Conservation (phyloP, 2,888 invertebrate genomes). For the Tipula vernalis region DNA sequence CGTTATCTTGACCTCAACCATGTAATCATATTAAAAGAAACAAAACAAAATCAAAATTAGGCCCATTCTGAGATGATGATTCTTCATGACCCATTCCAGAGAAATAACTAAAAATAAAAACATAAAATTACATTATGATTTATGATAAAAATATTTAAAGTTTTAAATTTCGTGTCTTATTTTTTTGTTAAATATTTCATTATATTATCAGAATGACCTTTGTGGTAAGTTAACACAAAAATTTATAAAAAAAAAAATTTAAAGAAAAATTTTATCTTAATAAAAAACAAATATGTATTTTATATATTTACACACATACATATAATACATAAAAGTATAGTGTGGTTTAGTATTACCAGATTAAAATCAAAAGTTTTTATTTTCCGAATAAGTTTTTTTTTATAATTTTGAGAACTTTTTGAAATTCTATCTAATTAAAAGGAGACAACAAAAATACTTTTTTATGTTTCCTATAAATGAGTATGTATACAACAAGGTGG, state of each 20-base stretch:
- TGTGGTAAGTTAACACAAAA: background rate
- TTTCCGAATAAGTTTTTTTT: background rate
- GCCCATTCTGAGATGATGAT: background rate
- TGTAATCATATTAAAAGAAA: background rate
- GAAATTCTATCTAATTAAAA: background rate
- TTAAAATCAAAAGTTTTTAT: background rate
- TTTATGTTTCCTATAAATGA: background rate
- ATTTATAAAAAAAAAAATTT: background rate
- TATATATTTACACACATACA: background rate
- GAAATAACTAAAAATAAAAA: background rate
- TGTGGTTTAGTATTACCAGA: background rate
- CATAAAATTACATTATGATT: background rate
- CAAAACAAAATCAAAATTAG: background rate
- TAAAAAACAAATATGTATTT: background rate
- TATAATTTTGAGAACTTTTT: background rate
- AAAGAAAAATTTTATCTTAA: background rate
- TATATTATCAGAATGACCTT: conserved; percentile 4
- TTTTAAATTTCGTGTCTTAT: background rate
- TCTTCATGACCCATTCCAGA: background rate
- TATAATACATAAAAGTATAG: background rate
- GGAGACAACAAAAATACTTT: background rate
- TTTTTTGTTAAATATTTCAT: background rate
- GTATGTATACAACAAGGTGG: background rate
- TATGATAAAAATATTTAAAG: background rate
- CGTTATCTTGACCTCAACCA: background rate